These are phyloP conservation scores for Meloidogyne exigua DNA, from an alignment of 1,140 invertebrate species.

Conservation along the genomic window DNA sequence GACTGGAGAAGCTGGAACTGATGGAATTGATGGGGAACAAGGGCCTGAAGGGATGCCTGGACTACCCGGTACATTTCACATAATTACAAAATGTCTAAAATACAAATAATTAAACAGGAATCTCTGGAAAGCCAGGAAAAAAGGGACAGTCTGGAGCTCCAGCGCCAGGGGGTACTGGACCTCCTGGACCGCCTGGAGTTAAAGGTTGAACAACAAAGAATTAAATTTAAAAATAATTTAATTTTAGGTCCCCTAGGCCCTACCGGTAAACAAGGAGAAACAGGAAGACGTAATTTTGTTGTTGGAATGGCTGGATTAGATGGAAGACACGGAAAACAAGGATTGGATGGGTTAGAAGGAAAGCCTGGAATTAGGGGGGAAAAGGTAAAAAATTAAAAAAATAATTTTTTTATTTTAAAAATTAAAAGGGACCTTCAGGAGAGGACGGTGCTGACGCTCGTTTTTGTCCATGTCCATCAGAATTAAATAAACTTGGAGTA, in stretches of 20 bases:
- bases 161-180: conserved; percentile 36
- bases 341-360: conserved; percentile 42
- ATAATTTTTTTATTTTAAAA: conserved; percentile 11
- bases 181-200: neutral
- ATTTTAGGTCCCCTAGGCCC: conserved; percentile 28
- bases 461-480: conserved; percentile 43
- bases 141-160: conserved; percentile 28
- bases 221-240: too few species aligned
- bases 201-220: conserved; percentile 3
- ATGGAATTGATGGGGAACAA: conserved; percentile 44
- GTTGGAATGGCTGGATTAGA: conserved; percentile 39
- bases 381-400: neutral
- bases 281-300: conserved; percentile 37
- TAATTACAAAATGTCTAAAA: too few species aligned
- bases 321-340: conserved; percentile 35
- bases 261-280: conserved; percentile 38
- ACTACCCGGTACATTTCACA: conserved; percentile 24
- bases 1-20: conserved; percentile 36
- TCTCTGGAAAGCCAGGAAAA: conserved; percentile 38
- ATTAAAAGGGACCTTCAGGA: conserved; percentile 27
- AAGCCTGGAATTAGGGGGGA: conserved; percentile 33
- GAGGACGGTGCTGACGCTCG: conserved; percentile 40
- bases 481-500: conserved; percentile 21
- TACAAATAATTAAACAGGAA: too few species aligned
- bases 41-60: conserved; percentile 40